Evolutionary conservation across 1,140 invertebrate genomes (phyloP).

Genomic region (Pachyrhynchus sulphureomaculatus): DNA sequence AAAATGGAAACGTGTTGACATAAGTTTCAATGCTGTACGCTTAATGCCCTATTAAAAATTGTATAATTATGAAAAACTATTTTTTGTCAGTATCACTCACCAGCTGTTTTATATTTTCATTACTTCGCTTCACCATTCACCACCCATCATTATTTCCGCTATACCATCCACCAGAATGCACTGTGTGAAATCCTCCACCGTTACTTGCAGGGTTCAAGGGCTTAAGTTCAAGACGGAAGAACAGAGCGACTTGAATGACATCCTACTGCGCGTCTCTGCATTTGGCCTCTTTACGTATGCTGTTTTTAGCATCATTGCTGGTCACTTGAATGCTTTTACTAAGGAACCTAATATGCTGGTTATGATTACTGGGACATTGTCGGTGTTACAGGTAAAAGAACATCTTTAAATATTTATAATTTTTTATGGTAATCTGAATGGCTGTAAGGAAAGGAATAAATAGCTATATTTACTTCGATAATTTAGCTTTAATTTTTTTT

Average conservation of each 20-base stretch:
- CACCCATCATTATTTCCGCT: constrained; percentile 14
- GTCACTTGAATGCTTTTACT: constrained; percentile 77
- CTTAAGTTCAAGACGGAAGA: constrained; percentile 87
- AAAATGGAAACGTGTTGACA: too few relatives aligned
- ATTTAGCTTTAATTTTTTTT: too few relatives aligned
- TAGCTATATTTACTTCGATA: too few relatives aligned
- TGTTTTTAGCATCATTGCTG: constrained; percentile 90
- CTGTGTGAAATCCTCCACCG: constrained; percentile 32
- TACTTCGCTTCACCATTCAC: constrained; percentile 24
- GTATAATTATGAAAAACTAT: too few relatives aligned
- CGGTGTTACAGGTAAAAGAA: constrained; percentile 71
- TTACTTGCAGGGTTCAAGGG: constrained; percentile 72
- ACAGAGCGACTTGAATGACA: constrained; percentile 85
- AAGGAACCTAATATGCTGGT: constrained; percentile 85
- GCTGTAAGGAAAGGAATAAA: too few relatives aligned
- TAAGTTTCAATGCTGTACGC: too few relatives aligned
- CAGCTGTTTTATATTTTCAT: constrained; percentile 36
- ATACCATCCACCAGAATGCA: constrained; percentile 34
- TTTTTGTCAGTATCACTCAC: constrained; percentile 5
- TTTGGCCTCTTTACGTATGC: constrained; percentile 91
- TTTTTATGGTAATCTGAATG: too few relatives aligned
- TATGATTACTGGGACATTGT: constrained; percentile 84
- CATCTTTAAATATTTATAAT: too few relatives aligned
- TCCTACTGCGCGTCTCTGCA: constrained; percentile 84
- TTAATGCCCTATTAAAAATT: too few relatives aligned